phyloP scores from a whole-genome alignment of 2,113 vertebrate species.

The Scatophagus argus region DNA sequence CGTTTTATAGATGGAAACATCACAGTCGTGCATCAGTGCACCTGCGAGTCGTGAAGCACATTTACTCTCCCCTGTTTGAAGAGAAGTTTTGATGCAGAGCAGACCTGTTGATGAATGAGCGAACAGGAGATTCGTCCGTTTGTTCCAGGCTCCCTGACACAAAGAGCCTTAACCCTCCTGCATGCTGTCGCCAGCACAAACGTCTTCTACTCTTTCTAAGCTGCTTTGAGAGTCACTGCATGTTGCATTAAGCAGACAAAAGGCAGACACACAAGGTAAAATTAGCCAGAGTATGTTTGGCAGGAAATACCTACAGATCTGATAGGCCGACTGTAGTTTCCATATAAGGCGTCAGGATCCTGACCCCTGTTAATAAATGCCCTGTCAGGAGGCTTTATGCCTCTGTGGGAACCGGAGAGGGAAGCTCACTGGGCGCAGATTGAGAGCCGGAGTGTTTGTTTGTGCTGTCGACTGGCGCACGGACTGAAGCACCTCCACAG shows the following conservation, averaged over 20 bases:
- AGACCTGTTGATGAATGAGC: too few relatives aligned
- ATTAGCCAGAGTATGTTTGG: conserved; percentile 70
- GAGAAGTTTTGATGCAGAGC: too few relatives aligned
- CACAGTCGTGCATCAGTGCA: too few relatives aligned
- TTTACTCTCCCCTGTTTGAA: too few relatives aligned
- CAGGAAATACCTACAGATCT: conserved; percentile 84
- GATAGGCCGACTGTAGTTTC: conserved; percentile 69
- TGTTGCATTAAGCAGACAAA: conserved; percentile 8
- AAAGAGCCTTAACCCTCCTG: too few relatives aligned
- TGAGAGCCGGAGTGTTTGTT: conserved; percentile 32
- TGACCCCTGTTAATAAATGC: conserved; percentile 80
- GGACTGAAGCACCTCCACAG: conserved; percentile 4
- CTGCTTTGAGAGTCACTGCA: not conserved
- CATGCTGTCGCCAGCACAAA: too few relatives aligned
- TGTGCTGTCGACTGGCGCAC: conserved; percentile 1
- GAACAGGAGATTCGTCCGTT: too few relatives aligned
- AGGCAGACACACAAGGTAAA: conserved; percentile 52
- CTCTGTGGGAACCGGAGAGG: conserved; percentile 62
- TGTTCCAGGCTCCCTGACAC: too few relatives aligned
- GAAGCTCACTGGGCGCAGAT: conserved; percentile 19
- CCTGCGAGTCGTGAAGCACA: too few relatives aligned
- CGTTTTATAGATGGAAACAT: too few relatives aligned
- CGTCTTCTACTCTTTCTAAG: too few relatives aligned
- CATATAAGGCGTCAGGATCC: conserved; percentile 64
- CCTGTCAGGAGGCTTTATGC: conserved; percentile 53